Evolutionary conservation across 2,113 vertebrate genomes (phyloP).

Genomic region (Rhineura floridana): DNA sequence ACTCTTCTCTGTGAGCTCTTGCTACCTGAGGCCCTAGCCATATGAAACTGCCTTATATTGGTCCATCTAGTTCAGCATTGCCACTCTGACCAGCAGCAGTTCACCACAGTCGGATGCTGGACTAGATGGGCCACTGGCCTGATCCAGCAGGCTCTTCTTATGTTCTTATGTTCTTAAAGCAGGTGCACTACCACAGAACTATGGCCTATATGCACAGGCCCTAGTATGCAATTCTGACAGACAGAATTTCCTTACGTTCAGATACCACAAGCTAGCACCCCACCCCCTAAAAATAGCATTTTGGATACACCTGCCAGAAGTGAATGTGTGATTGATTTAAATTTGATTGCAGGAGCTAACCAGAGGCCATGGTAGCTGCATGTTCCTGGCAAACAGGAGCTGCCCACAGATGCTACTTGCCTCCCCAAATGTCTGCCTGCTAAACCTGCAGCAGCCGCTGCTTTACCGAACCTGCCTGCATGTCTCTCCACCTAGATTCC

Average conservation of each 20-base stretch:
- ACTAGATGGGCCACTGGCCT: too few relatives aligned
- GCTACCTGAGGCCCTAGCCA: background rate
- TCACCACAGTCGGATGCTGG: too few relatives aligned
- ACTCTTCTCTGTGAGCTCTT: background rate
- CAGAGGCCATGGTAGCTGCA: too few relatives aligned
- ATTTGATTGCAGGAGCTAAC: background rate
- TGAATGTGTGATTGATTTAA: background rate
- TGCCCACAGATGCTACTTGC: background rate
- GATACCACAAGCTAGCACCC: background rate
- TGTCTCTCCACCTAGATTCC: background rate
- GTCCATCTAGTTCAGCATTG: background rate
- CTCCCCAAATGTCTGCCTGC: background rate
- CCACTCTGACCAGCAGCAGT: background rate
- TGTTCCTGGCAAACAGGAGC: background rate
- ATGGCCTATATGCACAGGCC: too few relatives aligned
- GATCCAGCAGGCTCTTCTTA: too few relatives aligned
- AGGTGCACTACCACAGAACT: background rate
- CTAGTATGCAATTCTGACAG: background rate
- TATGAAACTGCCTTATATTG: background rate
- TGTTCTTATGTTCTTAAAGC: too few relatives aligned
- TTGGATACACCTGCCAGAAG: background rate
- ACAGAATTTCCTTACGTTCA: background rate
- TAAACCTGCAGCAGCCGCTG: background rate
- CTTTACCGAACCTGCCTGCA: background rate
- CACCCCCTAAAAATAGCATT: too few relatives aligned